phyloP scores from a whole-genome alignment of 2,888 invertebrate species.

The Drosophila histrio region DNA sequence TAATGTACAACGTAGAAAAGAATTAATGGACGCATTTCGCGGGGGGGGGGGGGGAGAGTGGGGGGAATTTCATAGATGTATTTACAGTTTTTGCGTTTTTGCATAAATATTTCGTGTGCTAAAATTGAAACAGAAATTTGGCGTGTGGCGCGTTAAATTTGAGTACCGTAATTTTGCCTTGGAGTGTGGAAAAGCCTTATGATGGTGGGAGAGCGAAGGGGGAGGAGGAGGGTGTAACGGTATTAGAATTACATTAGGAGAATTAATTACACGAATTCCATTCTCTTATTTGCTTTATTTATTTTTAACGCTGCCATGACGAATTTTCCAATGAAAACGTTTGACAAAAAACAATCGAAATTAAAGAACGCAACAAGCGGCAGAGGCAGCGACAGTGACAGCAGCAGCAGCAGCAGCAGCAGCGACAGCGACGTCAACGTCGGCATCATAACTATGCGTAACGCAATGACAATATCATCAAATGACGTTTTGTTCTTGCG shows the following conservation, averaged over 20 bases:
- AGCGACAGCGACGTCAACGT: constrained; percentile 1
- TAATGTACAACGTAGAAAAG: background rate
- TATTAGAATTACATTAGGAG: constrained; percentile 4
- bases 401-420: constrained; percentile 1
- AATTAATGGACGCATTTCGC: background rate
- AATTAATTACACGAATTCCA: constrained; percentile 18
- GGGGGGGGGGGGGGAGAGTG: background rate
- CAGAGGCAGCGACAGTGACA: background rate
- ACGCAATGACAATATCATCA: constrained; percentile 34
- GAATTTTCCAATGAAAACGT: constrained; percentile 17
- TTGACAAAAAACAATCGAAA: constrained; percentile 26
- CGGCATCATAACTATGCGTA: constrained; percentile 15
- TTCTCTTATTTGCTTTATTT: constrained; percentile 5
- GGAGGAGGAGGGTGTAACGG: background rate
- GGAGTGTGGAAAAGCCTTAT: background rate
- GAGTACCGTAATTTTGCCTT: background rate
- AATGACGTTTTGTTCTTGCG: constrained; percentile 14
- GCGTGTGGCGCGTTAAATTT: constrained; percentile 2
- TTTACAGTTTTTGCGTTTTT: background rate
- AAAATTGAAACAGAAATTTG: background rate
- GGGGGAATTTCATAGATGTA: background rate
- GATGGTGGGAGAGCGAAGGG: too few species aligned
- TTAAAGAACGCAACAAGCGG: constrained; percentile 41
- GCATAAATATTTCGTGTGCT: background rate
- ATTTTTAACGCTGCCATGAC: constrained; percentile 13